Evolutionary conservation across 2,888 invertebrate genomes (phyloP).

Genomic region (Leucophenga montana): DNA sequence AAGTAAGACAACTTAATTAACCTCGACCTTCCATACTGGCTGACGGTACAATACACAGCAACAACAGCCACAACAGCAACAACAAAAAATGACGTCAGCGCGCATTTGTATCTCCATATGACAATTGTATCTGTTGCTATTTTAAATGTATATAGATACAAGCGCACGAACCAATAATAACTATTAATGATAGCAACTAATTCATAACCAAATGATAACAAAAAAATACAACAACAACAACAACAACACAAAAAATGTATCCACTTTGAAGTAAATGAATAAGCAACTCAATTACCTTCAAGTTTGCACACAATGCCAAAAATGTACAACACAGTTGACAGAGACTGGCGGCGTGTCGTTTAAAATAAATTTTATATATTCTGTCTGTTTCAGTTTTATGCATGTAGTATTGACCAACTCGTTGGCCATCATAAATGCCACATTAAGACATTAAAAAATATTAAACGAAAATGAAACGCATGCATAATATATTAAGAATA

Average conservation of each 20-base stretch:
- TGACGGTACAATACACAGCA: slow-evolving; percentile 41
- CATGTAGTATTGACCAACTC: slow-evolving; percentile 32
- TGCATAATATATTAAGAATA: slow-evolving; percentile 36
- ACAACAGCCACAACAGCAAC: background rate
- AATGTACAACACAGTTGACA: slow-evolving; percentile 24
- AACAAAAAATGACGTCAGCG: slow-evolving; percentile 13
- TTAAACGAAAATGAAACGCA: slow-evolving; percentile 41
- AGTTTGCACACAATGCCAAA: slow-evolving; percentile 22
- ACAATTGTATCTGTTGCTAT: slow-evolving; percentile 45
- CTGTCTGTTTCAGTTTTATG: too few species aligned
- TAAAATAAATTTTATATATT: too few species aligned
- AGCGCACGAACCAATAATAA: slow-evolving; percentile 1
- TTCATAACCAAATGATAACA: slow-evolving; percentile 12
- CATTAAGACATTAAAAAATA: slow-evolving; percentile 61
- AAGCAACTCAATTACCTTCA: slow-evolving; percentile 14
- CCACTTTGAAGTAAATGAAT: too few species aligned
- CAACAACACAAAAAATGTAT: too few species aligned
- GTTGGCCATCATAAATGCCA: slow-evolving; percentile 53
- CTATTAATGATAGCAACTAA: slow-evolving; percentile 12
- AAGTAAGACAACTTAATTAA: slow-evolving; percentile 70
- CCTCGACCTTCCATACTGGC: slow-evolving; percentile 67
- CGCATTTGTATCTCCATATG: slow-evolving; percentile 48
- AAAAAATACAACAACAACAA: too few species aligned
- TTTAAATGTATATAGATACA: background rate
- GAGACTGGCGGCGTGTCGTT: slow-evolving; percentile 1